phyloP scores from a whole-genome alignment of 2,888 invertebrate species.

The Epinotia ramella region DNA sequence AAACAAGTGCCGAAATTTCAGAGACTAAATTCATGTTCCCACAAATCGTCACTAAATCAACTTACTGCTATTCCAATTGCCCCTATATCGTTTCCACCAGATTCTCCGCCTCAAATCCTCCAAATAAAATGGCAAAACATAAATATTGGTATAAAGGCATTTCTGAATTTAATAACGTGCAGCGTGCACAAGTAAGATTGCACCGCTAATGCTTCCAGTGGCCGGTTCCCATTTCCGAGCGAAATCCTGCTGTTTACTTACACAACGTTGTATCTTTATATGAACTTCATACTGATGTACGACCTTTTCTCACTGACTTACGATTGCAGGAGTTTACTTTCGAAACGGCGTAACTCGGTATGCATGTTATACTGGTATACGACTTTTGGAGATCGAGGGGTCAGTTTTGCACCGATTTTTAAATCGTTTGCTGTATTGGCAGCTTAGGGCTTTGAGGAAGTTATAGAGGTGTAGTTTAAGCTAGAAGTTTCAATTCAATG shows the following conservation, averaged over 20 bases:
- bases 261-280: not conserved
- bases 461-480: not conserved
- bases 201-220: conserved; percentile 11
- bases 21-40: too few species aligned
- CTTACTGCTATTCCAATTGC: not conserved
- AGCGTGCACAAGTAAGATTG: conserved; percentile 22
- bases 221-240: not conserved
- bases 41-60: too few species aligned
- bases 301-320: not conserved
- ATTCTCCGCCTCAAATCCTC: not conserved
- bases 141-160: conserved; percentile 17
- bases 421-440: conserved; percentile 1
- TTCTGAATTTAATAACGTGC: conserved; percentile 15
- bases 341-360: not conserved
- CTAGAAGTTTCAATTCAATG: not conserved
- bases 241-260: not conserved
- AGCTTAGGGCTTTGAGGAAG: not conserved
- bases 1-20: too few species aligned
- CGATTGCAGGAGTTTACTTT: not conserved
- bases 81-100: not conserved
- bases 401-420: not conserved
- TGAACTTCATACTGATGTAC: not conserved
- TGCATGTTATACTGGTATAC: not conserved
- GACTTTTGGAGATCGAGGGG: not conserved
- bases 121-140: conserved; percentile 13